phyloP scores from a whole-genome alignment of 1,140 invertebrate species.

The Medauroidea extradentata region DNA sequence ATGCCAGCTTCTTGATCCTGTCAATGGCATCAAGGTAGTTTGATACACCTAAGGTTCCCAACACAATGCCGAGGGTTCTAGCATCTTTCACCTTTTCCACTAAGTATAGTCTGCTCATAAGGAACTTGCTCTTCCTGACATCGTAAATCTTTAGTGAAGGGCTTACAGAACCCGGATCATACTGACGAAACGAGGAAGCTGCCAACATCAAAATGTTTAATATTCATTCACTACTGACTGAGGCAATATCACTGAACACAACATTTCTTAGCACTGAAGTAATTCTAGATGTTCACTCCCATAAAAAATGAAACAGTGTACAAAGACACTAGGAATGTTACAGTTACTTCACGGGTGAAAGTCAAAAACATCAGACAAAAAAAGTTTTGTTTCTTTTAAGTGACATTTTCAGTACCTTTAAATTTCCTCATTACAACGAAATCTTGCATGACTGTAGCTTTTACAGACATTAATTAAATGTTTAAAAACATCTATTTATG shows the following conservation, averaged over 20 bases:
- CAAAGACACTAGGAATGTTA: too few relatives aligned
- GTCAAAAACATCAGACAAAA: too few relatives aligned
- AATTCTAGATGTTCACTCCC: too few relatives aligned
- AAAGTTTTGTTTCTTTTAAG: too few relatives aligned
- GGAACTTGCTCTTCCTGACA: constrained; percentile 32
- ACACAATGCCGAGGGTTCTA: constrained; percentile 76
- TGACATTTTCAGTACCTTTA: too few relatives aligned
- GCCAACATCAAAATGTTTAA: background rate
- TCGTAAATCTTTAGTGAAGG: background rate
- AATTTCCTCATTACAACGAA: too few relatives aligned
- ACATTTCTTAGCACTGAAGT: too few relatives aligned
- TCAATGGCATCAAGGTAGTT: constrained; percentile 76
- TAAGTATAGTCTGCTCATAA: constrained; percentile 76
- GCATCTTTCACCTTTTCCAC: constrained; percentile 89
- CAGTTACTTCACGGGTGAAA: too few relatives aligned
- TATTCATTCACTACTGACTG: background rate
- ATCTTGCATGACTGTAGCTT: too few relatives aligned
- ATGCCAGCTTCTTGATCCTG: constrained; percentile 67
- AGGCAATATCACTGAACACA: background rate
- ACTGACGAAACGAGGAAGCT: constrained; percentile 1
- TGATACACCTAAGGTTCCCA: constrained; percentile 79
- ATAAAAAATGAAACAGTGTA: too few relatives aligned
- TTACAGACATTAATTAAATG: too few relatives aligned
- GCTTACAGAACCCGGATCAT: background rate
- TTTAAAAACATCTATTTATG: too few relatives aligned